These are phyloP conservation scores for Galagoides demidoff DNA, from an alignment of 2,797 vertebrate genomes.

Conservation along the genomic window DNA sequence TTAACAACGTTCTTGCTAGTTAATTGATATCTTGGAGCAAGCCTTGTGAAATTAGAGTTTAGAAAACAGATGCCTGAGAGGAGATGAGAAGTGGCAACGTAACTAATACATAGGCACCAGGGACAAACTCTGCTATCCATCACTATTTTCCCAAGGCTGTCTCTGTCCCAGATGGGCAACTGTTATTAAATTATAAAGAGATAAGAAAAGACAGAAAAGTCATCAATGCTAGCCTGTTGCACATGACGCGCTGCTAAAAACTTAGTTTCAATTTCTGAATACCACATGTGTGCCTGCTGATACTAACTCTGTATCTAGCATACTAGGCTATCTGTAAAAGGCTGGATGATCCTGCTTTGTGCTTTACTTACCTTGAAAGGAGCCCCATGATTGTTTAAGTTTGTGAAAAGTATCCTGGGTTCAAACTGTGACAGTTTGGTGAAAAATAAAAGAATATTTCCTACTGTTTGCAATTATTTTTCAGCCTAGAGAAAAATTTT, in stretches of 20 bases:
- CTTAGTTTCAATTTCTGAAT: background rate
- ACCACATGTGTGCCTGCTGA: background rate
- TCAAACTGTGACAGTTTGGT: background rate
- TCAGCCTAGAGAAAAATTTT: background rate
- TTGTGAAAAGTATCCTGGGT: background rate
- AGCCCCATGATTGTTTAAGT: background rate
- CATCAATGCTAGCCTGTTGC: background rate
- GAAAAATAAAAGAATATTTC: background rate
- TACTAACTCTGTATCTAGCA: background rate
- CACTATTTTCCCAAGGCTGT: background rate
- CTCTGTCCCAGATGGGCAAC: background rate
- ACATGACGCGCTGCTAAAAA: background rate
- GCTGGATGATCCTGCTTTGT: background rate
- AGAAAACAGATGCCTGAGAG: background rate
- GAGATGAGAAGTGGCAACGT: background rate
- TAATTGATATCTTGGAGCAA: background rate
- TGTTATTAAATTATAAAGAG: background rate
- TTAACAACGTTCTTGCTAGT: background rate
- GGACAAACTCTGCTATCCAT: background rate
- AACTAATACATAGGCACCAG: background rate
- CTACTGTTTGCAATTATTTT: background rate
- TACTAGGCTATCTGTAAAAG: background rate
- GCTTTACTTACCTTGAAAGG: background rate
- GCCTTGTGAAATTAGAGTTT: background rate
- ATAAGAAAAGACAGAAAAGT: background rate